A percentile compares a stretch with the other conserved stretches of the same genome.
Conservation (phyloP, 64 coral and sea anemone genomes). For the Pocillopora verrucosa region DNA sequence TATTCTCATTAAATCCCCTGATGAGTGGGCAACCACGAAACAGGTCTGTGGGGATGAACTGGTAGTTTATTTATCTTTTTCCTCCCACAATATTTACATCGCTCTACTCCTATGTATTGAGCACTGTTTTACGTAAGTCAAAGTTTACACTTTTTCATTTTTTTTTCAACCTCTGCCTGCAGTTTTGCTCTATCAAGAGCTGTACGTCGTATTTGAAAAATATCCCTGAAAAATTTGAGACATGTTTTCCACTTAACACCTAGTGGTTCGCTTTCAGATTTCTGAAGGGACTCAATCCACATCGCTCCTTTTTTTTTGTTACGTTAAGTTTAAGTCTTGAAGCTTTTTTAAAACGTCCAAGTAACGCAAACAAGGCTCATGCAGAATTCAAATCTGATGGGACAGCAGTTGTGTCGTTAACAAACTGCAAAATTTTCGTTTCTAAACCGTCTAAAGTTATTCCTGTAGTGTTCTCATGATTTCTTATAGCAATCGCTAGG, state of each 20-base stretch:
- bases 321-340: constrained; percentile 3
- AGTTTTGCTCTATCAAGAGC: constrained; percentile 47
- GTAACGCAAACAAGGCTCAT: background rate
- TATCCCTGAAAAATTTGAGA: background rate
- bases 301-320: constrained; percentile 2
- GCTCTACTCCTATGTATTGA: too few species aligned
- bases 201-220: background rate
- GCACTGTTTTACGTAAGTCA: too few species aligned
- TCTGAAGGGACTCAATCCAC: background rate
- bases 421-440: constrained; percentile 20
- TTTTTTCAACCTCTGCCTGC: constrained; percentile 16
- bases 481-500: background rate
- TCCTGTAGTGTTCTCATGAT: background rate
- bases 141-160: too few species aligned
- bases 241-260: background rate
- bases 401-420: constrained; percentile 6
- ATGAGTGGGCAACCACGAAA: too few species aligned
- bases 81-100: too few species aligned
- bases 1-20: too few species aligned
- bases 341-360: background rate
- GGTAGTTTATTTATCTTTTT: too few species aligned
- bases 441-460: constrained; percentile 2
- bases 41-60: too few species aligned
- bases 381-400: constrained; percentile 20
- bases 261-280: background rate